Base-by-base conservation (phyloP, 2,113 vertebrate genomes). In the Malurus alboscapulatus region DNA sequence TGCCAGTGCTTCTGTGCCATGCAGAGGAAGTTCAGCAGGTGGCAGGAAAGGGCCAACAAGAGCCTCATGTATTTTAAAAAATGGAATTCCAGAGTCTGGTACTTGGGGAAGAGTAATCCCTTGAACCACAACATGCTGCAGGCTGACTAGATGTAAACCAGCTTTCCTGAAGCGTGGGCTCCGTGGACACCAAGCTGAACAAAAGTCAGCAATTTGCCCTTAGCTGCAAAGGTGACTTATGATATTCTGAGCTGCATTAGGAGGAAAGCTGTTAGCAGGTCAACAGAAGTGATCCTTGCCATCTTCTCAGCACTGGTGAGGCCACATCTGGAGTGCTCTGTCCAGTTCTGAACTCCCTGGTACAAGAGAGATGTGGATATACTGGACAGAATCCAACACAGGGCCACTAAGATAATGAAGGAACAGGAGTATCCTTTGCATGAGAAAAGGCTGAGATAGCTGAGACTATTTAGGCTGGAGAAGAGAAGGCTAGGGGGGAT, bases 371-470 rank as follows among this genome's bases (percentile, higher is more conserved):
- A 8, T 10, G 19, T 7, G 38, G 24, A 6, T 19, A 5, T 65
- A 17, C 3, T 45, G 22, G 22, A 69, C 7, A 67, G 38, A 85
- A 34, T 61, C 22, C 30, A 62, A 3, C 14, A 21, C 44, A 78
- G 25, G 34, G 22, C 7, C 7, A 5, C 19, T 17, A 22, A 47
- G 8, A 8, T 58, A 57, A 5, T 30, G 15, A 44, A 87, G 8
- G 19, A 11, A 2, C 21, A 81, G 21, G 25, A 61, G 5, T 10
- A 18, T 63, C 25, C 32, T 5, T 68, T 15, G 3, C 1, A 0
- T 54, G 63, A 47, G 40, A 69, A 59, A 34, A 90, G 14, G 4
- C 20, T 69, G 45, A 50, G 12, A 61, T 13, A 69, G 24, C 40
- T 44, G 40, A 26, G 12, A 11, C 30, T 61, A 1, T 54, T 54